Percentiles rank a stretch among this genome's conserved stretches.
Evolutionary conservation across 2,888 invertebrate genomes (phyloP).

Genomic region (Drosophila ustulata): DNA sequence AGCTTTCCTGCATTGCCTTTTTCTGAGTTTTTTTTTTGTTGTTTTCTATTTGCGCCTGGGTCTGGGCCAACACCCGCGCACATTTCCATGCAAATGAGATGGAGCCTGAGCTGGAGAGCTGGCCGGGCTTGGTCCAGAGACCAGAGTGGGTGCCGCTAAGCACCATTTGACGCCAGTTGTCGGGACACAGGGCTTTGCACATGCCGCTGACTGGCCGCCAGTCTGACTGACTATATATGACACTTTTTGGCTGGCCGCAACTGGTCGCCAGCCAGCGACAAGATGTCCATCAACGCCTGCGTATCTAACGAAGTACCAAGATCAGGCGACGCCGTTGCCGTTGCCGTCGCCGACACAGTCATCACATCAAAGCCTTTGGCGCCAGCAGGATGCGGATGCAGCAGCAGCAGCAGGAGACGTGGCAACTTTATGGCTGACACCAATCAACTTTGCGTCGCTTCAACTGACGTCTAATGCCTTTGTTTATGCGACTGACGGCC

Average conservation of each 20-base stretch:
- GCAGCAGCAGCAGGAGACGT: conserved; percentile 35
- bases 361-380: conserved; percentile 76
- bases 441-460: conserved; percentile 72
- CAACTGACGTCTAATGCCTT: conserved; percentile 73
- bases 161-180: conserved; percentile 72
- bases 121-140: conserved; percentile 9
- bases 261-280: conserved; percentile 53
- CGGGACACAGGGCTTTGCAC: conserved; percentile 31
- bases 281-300: conserved; percentile 81
- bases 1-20: conserved; percentile 54
- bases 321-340: conserved; percentile 24
- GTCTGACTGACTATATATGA: conserved; percentile 37
- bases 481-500: conserved; percentile 56
- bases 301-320: conserved; percentile 72
- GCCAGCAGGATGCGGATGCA: conserved; percentile 61
- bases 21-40: conserved; percentile 10
- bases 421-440: conserved; percentile 75
- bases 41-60: conserved; percentile 22
- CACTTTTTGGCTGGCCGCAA: conserved; percentile 52
- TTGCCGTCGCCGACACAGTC: not conserved
- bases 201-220: conserved; percentile 42
- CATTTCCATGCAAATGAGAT: conserved; percentile 79
- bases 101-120: conserved; percentile 21
- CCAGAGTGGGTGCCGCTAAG: conserved; percentile 75
- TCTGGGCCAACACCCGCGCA: conserved; percentile 78